Percentiles rank a stretch among this genome's conserved stretches.
Conservation (phyloP, 2,888 invertebrate species). For the Cetonia aurata region DNA sequence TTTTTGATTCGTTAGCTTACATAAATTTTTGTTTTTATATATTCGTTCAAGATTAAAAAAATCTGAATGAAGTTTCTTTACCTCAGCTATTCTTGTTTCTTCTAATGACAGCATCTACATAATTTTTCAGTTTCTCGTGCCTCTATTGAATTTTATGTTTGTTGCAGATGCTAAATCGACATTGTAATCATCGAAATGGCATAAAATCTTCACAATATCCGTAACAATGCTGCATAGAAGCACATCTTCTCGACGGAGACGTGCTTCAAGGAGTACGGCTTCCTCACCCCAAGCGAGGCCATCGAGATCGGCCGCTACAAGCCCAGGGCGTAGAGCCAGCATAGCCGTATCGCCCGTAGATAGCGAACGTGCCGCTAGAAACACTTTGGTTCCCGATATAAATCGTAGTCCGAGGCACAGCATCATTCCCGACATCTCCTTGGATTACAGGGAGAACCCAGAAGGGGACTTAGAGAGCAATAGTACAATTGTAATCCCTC, state of each 20-base stretch:
- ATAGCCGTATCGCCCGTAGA: constrained; percentile 65
- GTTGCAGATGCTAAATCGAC: constrained; percentile 22
- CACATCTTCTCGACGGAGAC: constrained; percentile 76
- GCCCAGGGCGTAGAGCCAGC: constrained; percentile 65
- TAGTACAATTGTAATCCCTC: constrained; percentile 71
- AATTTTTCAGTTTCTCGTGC: too few relatives aligned
- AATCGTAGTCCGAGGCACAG: constrained; percentile 67
- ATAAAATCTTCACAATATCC: background rate
- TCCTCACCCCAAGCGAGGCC: constrained; percentile 74
- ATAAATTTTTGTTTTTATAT: too few relatives aligned
- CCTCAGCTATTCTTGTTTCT: too few relatives aligned
- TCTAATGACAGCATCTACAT: too few relatives aligned
- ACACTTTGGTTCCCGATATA: constrained; percentile 62
- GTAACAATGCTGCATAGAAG: constrained; percentile 74
- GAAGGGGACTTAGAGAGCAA: constrained; percentile 23
- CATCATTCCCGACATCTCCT: constrained; percentile 63
- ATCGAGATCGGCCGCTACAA: constrained; percentile 66
- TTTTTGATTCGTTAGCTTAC: too few relatives aligned
- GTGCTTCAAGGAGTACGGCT: constrained; percentile 76
- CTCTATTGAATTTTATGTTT: background rate
- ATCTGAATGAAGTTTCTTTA: too few relatives aligned
- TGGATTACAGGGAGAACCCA: constrained; percentile 56
- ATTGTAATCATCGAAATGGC: constrained; percentile 2
- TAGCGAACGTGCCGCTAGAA: constrained; percentile 56
- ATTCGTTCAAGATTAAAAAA: too few relatives aligned